A percentile compares a stretch with the other conserved stretches of the same genome.
Conservation (phyloP, 2,797 vertebrate species). For the Microcaecilia unicolor region DNA sequence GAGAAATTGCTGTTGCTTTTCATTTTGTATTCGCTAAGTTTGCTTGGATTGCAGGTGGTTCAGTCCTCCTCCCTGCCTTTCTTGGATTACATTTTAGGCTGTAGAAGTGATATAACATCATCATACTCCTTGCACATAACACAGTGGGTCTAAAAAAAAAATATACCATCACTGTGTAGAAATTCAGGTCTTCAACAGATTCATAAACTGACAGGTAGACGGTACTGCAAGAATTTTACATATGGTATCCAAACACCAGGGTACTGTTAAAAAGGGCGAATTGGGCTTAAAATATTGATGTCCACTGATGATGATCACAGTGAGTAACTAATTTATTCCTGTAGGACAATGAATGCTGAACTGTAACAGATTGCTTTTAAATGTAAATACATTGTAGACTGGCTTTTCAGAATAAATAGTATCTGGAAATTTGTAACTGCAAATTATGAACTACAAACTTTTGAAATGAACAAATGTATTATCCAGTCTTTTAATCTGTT, state of each 20-base stretch:
- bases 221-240: slow-evolving; percentile 45
- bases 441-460: slow-evolving; percentile 29
- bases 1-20: slow-evolving; percentile 99
- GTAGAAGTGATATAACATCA: slow-evolving; percentile 70
- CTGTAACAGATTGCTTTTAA: slow-evolving; percentile 49
- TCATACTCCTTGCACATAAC: slow-evolving; percentile 58
- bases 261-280: slow-evolving; percentile 37
- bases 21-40: slow-evolving; percentile 89
- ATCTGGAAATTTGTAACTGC: slow-evolving; percentile 33
- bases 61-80: slow-evolving; percentile 63
- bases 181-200: slow-evolving; percentile 41
- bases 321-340: slow-evolving; percentile 62
- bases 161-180: slow-evolving; percentile 47
- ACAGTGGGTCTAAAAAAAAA: slow-evolving; percentile 48
- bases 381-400: slow-evolving; percentile 45
- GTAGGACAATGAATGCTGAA: slow-evolving; percentile 48
- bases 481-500: slow-evolving; percentile 15
- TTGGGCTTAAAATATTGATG: slow-evolving; percentile 47
- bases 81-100: slow-evolving; percentile 73
- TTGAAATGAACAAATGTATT: slow-evolving; percentile 10
- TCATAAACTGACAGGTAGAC: slow-evolving; percentile 43
- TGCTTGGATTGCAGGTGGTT: slow-evolving; percentile 79
- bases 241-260: slow-evolving; percentile 30
- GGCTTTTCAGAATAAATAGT: slow-evolving; percentile 35
- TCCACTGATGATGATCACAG: slow-evolving; percentile 34